Evolutionary conservation across 2,113 vertebrate genomes (phyloP), one percentile per base, ranked within the genome.

Genomic region (Pedionomus torquatus): DNA sequence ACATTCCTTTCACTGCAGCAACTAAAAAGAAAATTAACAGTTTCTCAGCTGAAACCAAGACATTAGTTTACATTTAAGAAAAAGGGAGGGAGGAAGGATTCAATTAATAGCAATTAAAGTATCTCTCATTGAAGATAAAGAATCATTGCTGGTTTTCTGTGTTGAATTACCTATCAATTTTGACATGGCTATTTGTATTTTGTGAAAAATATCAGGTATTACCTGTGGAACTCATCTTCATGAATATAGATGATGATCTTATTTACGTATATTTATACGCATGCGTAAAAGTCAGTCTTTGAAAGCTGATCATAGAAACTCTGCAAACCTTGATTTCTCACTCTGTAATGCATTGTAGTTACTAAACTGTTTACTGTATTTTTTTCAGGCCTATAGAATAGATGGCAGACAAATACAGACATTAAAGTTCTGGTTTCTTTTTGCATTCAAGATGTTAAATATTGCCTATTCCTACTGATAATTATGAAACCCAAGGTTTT

Each of bases 81-180:
- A 31, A 31, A 3, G 1, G 1, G 3, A 18, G 3, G 1, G 1
- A 3, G 19, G 11, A 37, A 64, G 12, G 2, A 43, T 60, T 54
- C 1, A 39, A 79, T 81, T 55, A 41, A 19, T 43, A 20, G 28
- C 10, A 55, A 41, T 49, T 74, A 43, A 72, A 57, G 17, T 16
- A 82, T 4, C 4, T 49, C n/a, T n/a, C n/a, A n/a, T n/a, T n/a
- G n/a, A n/a, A n/a, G n/a, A n/a, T n/a, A n/a, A n/a, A 69, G 13
- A 70, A 54, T 41, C 0, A 14, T 57, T 77, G 41, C 2, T 69
- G 37, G 20, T 35, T 43, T 54, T 54, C 3, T 43, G 6, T 58
- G 25, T 71, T 54, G 46, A 37, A 26, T 70, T 91, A 39, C 8
- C 8, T 54, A 65, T 30, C 13, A 21, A 3, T 58, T 89, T 81